Conservation (phyloP, 2,888 invertebrate genomes). For the Gryllus longicercus region DNA sequence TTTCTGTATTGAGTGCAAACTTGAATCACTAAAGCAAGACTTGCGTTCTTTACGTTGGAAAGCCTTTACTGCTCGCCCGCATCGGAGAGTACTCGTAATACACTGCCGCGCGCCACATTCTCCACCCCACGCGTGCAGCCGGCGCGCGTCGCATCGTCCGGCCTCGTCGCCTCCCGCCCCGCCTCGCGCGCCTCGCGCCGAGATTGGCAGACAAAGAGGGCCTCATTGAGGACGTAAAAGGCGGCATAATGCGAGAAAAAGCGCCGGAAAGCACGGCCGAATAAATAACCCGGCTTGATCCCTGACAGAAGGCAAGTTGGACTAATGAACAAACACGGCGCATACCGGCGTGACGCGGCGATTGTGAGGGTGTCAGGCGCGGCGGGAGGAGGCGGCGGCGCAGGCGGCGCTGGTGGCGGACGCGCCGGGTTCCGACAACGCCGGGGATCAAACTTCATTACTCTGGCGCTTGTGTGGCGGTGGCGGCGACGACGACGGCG, state of each 20-base stretch:
- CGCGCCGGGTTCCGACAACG: not conserved
- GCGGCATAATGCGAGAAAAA: slow-evolving; percentile 17
- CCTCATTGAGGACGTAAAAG: not conserved
- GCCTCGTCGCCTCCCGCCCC: not conserved
- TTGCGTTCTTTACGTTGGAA: too few relatives aligned
- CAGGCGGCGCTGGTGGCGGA: not conserved
- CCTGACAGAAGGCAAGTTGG: slow-evolving; percentile 17
- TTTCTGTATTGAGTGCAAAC: too few relatives aligned
- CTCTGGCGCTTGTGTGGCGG: not conserved
- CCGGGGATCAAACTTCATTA: not conserved
- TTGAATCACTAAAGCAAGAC: too few relatives aligned
- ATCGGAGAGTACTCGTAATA: too few relatives aligned
- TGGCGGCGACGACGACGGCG: not conserved
- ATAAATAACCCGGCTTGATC: slow-evolving; percentile 17
- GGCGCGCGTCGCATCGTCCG: not conserved
- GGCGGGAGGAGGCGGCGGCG: not conserved
- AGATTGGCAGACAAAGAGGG: slow-evolving; percentile 1
- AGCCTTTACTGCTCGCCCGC: too few relatives aligned
- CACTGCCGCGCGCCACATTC: too few relatives aligned
- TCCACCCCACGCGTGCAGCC: not conserved
- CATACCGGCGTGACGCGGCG: slow-evolving; percentile 17
- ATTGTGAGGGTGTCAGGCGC: slow-evolving; percentile 1
- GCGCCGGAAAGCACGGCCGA: slow-evolving; percentile 8
- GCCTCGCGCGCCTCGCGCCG: not conserved
- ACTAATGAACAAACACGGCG: slow-evolving; percentile 17